Evolutionary conservation across 1,140 invertebrate species (phyloP).

Genomic region (Drosophila nasuta): DNA sequence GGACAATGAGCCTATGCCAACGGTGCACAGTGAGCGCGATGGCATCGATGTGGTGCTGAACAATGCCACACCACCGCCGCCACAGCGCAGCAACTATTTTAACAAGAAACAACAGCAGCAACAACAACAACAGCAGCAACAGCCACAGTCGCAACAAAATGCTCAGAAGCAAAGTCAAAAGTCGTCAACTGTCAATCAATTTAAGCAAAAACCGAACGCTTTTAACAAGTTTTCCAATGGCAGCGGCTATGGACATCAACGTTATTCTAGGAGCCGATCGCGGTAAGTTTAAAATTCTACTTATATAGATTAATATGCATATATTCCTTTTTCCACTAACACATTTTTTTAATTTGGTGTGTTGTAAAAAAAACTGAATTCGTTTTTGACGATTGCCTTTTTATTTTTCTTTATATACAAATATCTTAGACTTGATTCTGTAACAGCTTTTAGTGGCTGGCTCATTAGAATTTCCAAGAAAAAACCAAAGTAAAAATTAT

Average conservation of each 20-base stretch:
- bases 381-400: too few relatives aligned
- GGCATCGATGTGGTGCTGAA: constrained; percentile 85
- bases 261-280: constrained; percentile 74
- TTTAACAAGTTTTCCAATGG: constrained; percentile 63
- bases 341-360: too few relatives aligned
- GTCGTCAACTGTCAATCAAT: constrained; percentile 51
- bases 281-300: constrained; percentile 59
- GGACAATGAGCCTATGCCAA: constrained; percentile 95
- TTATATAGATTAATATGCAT: neutral
- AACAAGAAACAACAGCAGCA: constrained; percentile 70
- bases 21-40: constrained; percentile 91
- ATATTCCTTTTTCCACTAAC: too few relatives aligned
- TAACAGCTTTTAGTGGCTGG: too few relatives aligned
- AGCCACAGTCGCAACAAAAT: constrained; percentile 46
- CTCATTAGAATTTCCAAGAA: too few relatives aligned
- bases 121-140: constrained; percentile 49
- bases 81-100: constrained; percentile 66
- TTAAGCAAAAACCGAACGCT: constrained; percentile 65
- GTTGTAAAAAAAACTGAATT: too few relatives aligned
- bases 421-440: too few relatives aligned
- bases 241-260: constrained; percentile 44
- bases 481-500: too few relatives aligned
- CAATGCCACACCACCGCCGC: constrained; percentile 54
- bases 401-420: too few relatives aligned
- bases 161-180: constrained; percentile 45